Percentiles rank a stretch among this genome's conserved stretches.
phyloP scores from a whole-genome alignment of 1,140 invertebrate species.

The Adelges cooleyi region DNA sequence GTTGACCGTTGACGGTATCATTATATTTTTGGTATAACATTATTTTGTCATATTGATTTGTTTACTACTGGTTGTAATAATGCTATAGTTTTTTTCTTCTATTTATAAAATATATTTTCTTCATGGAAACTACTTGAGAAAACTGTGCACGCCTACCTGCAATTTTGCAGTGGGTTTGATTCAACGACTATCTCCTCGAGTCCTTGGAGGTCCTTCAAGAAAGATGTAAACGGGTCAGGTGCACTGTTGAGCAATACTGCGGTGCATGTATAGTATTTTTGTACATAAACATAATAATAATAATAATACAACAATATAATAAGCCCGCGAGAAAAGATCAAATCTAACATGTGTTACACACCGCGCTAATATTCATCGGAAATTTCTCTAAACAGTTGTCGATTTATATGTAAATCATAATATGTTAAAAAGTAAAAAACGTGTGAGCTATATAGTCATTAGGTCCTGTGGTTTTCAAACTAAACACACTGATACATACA shows the following conservation, averaged over 20 bases:
- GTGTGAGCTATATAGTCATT: background rate
- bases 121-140: no score
- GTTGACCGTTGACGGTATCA: no score
- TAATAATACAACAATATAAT: background rate
- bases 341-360: background rate
- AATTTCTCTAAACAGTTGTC: background rate
- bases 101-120: no score
- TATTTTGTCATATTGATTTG: no score
- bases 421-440: constrained; percentile 9
- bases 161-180: no score
- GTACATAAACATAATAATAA: no score
- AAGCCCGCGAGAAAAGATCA: constrained; percentile 14
- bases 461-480: constrained; percentile 20
- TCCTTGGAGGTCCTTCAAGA: background rate
- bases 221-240: constrained; percentile 4
- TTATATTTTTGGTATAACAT: no score
- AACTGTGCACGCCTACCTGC: no score
- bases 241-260: background rate
- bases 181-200: background rate
- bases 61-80: no score
- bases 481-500: background rate
- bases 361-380: background rate
- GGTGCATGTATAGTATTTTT: no score
- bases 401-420: background rate
- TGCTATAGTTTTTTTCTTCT: no score